These are phyloP conservation scores for Graptemys geographica DNA, from an alignment of 2,797 vertebrate species.

Conservation along the genomic window DNA sequence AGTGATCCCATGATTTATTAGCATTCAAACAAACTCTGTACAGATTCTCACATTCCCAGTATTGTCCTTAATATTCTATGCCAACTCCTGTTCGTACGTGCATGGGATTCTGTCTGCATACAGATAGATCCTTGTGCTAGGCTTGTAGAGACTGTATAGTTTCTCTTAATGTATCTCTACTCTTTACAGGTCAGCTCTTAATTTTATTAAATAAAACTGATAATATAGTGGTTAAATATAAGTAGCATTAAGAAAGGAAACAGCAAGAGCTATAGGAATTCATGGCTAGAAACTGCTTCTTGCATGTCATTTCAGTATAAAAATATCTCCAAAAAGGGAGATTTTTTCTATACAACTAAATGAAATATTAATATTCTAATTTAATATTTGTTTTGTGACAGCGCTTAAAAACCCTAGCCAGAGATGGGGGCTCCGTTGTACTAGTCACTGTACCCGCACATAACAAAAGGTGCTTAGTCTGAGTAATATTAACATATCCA, in stretches of 20 bases:
- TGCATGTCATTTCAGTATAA: fast-evolving
- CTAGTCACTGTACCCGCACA: fast-evolving
- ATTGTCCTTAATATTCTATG: constrained; percentile 59
- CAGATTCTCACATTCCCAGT: constrained; percentile 27
- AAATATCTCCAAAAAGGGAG: not conserved
- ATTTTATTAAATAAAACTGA: constrained; percentile 34
- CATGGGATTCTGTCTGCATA: constrained; percentile 42
- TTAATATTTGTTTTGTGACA: not conserved
- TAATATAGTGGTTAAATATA: constrained; percentile 43
- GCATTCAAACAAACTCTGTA: constrained; percentile 70
- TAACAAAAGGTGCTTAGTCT: not conserved
- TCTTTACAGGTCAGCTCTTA: constrained; percentile 22
- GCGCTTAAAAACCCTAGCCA: not conserved
- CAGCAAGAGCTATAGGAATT: not conserved
- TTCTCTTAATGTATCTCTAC: not conserved
- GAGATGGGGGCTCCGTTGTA: not conserved
- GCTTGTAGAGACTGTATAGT: not conserved
- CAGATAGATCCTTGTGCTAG: constrained; percentile 10
- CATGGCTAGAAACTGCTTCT: not conserved
- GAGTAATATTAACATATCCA: not conserved
- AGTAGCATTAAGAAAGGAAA: constrained; percentile 32
- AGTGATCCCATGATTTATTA: constrained; percentile 68
- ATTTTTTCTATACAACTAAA: not conserved
- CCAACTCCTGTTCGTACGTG: not conserved
- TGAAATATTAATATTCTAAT: not conserved